Conservation (phyloP, 2,113 vertebrate genomes). For the Pachyramphus minor region DNA sequence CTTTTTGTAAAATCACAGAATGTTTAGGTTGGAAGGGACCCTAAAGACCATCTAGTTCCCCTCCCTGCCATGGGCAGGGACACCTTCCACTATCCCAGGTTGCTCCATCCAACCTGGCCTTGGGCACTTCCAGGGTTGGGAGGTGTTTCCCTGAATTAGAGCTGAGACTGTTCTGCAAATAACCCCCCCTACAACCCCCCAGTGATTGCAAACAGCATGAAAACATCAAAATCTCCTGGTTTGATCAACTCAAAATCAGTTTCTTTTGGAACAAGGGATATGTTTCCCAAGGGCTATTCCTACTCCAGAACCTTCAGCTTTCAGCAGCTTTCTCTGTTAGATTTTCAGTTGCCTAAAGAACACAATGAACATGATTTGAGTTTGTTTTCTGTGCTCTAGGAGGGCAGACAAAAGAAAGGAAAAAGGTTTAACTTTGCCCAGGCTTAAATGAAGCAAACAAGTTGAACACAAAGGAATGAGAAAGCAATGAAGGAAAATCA, state of each 20-base stretch:
- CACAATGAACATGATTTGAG: not conserved
- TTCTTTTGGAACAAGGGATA: not conserved
- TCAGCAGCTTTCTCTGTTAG: not conserved
- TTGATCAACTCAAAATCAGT: not conserved
- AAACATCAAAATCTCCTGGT: not conserved
- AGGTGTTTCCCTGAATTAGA: not conserved
- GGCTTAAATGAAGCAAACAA: not conserved
- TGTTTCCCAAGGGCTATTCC: not conserved
- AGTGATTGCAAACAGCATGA: not conserved
- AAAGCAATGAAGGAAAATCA: not conserved
- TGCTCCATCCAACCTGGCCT: not conserved
- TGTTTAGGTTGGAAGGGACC: not conserved
- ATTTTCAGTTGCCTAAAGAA: not conserved
- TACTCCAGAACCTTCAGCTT: not conserved
- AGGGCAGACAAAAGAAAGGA: not conserved
- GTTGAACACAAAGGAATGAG: not conserved
- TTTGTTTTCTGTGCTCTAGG: not conserved
- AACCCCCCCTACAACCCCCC: rapidly evolving
- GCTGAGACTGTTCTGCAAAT: not conserved
- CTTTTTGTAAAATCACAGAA: not conserved
- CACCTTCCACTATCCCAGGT: rapidly evolving
- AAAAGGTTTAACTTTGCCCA: not conserved
- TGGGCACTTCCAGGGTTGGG: not conserved
- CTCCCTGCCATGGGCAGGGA: not conserved
- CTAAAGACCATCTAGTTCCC: rapidly evolving